These are phyloP conservation scores for Ursus arctos DNA, from an alignment of 2,113 vertebrate genomes.

Conservation along the genomic window DNA sequence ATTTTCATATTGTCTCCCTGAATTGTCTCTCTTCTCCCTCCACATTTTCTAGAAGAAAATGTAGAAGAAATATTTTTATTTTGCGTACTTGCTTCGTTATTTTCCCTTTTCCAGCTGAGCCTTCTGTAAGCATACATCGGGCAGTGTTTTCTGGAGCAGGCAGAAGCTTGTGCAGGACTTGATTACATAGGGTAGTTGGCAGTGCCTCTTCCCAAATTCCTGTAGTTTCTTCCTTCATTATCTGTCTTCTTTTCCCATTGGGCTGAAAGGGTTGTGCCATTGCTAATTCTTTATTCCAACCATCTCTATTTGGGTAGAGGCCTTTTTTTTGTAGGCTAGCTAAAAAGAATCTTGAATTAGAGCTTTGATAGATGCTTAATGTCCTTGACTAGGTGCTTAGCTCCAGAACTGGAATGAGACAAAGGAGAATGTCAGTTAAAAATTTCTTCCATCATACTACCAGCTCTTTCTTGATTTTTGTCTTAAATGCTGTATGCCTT, in stretches of 20 bases:
- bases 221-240: not conserved
- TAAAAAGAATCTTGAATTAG: not conserved
- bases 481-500: not conserved
- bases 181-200: not conserved
- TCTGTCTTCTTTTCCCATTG: not conserved
- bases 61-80: slow-evolving; percentile 25
- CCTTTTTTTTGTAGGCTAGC: not conserved
- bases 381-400: not conserved
- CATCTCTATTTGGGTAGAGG: not conserved
- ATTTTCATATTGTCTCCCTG: slow-evolving; percentile 29
- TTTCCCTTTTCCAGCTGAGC: not conserved
- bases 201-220: not conserved
- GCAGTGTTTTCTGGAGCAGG: not conserved
- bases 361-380: not conserved
- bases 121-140: not conserved
- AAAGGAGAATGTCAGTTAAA: not conserved
- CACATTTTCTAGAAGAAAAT: slow-evolving; percentile 43
- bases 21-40: not conserved
- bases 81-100: not conserved
- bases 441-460: not conserved
- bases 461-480: not conserved
- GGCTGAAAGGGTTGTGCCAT: not conserved
- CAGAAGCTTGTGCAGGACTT: not conserved
- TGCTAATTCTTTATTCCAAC: not conserved
- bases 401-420: not conserved